Evolutionary conservation across 1,140 invertebrate species (phyloP).

Genomic region (Drosophila sp.): DNA sequence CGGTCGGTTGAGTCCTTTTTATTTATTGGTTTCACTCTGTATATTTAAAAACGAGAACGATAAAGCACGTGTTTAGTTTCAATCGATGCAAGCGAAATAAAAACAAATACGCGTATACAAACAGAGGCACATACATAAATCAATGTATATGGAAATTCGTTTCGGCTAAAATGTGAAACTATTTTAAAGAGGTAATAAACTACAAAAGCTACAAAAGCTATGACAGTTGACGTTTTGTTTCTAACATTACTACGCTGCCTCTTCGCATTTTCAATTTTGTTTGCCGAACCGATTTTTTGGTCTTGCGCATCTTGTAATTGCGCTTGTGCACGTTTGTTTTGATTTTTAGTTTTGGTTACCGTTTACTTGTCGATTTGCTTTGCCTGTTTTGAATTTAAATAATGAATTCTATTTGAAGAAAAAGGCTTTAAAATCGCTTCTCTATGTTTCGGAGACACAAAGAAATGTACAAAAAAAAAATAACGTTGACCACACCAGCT

Average conservation of each 20-base stretch:
- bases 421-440: background rate
- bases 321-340: background rate
- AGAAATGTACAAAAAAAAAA: constrained; percentile 10
- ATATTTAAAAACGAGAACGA: constrained; percentile 32
- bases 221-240: background rate
- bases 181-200: background rate
- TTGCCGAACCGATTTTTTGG: constrained; percentile 10
- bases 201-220: constrained; percentile 3
- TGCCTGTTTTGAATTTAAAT: background rate
- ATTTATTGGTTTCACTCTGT: constrained; percentile 36
- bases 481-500: constrained; percentile 14
- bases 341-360: background rate
- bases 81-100: constrained; percentile 20
- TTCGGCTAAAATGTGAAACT: constrained; percentile 3
- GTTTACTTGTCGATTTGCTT: constrained; percentile 2
- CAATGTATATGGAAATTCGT: background rate
- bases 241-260: constrained; percentile 1
- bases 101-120: constrained; percentile 4
- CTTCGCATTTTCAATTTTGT: constrained; percentile 16
- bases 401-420: background rate
- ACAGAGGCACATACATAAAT: background rate
- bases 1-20: constrained; percentile 30
- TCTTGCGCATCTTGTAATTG: background rate
- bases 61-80: constrained; percentile 44
- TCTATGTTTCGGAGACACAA: background rate